Evolutionary conservation across 2,888 invertebrate genomes (phyloP), one percentile per base, ranked within the genome.

Genomic region (Augochlorella aurata): DNA sequence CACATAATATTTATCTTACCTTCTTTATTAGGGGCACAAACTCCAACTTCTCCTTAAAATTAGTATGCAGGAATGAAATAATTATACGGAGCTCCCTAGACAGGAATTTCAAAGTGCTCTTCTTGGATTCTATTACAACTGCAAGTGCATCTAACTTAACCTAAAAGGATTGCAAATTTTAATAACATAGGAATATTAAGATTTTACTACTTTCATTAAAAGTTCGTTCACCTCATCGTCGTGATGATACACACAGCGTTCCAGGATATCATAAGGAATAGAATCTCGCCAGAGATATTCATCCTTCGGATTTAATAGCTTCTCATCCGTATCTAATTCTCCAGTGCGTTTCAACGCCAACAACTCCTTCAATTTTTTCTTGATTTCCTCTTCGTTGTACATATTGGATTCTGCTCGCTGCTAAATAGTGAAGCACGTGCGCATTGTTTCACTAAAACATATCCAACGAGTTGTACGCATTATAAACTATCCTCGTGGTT

Each of bases 101-200:
- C 0, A 94, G 92, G 85, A 97, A 95, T 16, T 94, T 86, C 90
- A 97, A 97, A 2, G 97, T 97, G 1, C 95, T 95, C 92, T 96
- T 97, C 72, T 95, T 96, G 0, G 95, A 96, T 89, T 97, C 97
- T 72, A 97, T 96, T 50, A 98, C 92, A 29, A 97, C 93, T 0
- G 95, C 95, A 71, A 97, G 94, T 0, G 96, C 95, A 85, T 96
- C 94, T 10, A 97, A 93, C 45, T 97, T 95, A 2, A 96, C 95
- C 96, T 97, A 92, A 92, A 75, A 82, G 72, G 77, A 76, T 50
- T 29, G 10, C n/a, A 74, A 81, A 49, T 50, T 49, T n/a, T 7
- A 38, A 8, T 16, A 16, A 12, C 2, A 52, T 54, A 85, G 88
- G 89, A 58, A 8, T 10, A 61, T 38, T 24, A 24, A 52, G 49